Conservation (phyloP, 2,888 invertebrate genomes). For the Athripsodes cinereus region DNA sequence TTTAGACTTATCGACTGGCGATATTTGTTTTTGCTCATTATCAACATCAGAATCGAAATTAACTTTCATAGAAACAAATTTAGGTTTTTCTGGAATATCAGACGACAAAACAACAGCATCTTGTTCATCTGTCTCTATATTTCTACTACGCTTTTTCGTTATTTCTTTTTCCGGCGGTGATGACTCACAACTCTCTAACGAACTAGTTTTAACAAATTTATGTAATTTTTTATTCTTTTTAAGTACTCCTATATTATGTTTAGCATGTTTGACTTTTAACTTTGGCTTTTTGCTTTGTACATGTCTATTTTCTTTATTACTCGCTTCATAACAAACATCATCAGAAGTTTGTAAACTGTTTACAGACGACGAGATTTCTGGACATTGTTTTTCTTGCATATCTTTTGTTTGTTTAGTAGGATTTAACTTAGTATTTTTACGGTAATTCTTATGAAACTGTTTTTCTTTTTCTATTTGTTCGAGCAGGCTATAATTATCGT, state of each 20-base stretch:
- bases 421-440: not conserved
- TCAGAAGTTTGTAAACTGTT: not conserved
- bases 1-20: too few relatives aligned
- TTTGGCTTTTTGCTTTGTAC: not conserved
- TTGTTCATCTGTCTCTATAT: too few relatives aligned
- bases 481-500: conserved; percentile 20
- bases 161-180: too few relatives aligned
- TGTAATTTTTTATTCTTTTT: conserved; percentile 1
- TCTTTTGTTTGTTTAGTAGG: not conserved
- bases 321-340: not conserved
- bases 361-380: not conserved
- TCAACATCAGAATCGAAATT: too few relatives aligned
- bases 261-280: not conserved
- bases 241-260: conserved; percentile 3
- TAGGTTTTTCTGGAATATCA: too few relatives aligned
- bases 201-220: not conserved
- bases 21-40: too few relatives aligned
- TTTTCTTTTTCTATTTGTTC: conserved; percentile 17
- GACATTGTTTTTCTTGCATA: not conserved
- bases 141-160: too few relatives aligned
- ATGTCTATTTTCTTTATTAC: not conserved
- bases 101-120: too few relatives aligned
- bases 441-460: conserved; percentile 8
- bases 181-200: too few relatives aligned
- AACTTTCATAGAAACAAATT: too few relatives aligned